Percentiles rank a stretch among this genome's conserved stretches.
Conservation (phyloP, 2,113 vertebrate genomes). For the Actenoides lindsayi region DNA sequence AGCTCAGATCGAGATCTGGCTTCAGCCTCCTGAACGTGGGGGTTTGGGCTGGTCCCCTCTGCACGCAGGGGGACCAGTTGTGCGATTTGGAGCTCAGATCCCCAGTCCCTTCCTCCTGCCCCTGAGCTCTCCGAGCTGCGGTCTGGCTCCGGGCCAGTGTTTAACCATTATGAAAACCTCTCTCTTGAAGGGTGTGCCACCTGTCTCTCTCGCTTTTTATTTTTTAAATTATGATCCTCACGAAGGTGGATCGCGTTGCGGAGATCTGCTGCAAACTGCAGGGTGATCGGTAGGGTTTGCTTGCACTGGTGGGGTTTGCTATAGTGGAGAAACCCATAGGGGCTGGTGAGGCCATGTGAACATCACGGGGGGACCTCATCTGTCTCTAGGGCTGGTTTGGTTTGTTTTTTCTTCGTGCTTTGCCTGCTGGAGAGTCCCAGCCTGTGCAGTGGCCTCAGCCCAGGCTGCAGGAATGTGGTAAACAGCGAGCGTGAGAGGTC, state of each 20-base stretch:
- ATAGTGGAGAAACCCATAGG: rapidly evolving
- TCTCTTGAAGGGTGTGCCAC: neutral
- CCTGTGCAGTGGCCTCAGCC: rapidly evolving
- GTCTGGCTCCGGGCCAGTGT: neutral
- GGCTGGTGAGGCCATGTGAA: neutral
- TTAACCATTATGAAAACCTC: neutral
- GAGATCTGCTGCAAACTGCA: neutral
- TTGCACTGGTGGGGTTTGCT: neutral
- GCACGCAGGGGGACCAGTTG: neutral
- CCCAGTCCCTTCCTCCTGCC: neutral
- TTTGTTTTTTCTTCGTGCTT: neutral
- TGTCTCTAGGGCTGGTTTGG: no score
- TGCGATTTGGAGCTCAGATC: neutral
- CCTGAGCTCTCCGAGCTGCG: neutral
- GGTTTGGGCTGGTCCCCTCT: neutral
- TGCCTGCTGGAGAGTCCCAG: neutral
- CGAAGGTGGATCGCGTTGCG: neutral
- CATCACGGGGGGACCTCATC: rapidly evolving
- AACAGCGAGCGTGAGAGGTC: neutral
- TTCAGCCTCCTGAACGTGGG: neutral
- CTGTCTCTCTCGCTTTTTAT: neutral
- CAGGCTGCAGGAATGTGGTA: neutral
- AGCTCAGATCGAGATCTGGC: constrained; percentile 19
- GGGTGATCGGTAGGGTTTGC: neutral
- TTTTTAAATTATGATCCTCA: neutral